Evolutionary conservation across 2,113 vertebrate species (phyloP).

Genomic region (Cettia cetti): DNA sequence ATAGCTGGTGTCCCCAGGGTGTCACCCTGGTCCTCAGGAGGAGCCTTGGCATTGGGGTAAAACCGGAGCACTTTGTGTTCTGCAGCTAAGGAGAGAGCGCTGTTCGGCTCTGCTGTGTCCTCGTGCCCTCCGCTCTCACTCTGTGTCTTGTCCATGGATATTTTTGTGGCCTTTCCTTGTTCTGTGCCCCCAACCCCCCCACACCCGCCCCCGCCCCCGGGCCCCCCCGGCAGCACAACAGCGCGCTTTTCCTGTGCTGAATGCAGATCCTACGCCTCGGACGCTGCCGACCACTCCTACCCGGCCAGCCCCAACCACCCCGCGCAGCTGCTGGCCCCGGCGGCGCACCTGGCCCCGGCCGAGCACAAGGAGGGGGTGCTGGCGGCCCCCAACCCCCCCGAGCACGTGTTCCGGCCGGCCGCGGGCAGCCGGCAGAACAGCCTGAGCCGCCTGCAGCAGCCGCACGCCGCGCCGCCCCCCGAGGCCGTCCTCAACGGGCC

Average conservation of each 20-base stretch:
- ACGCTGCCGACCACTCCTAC: conserved; percentile 78
- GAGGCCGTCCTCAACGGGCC: conserved; percentile 86
- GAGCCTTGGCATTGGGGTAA: background rate
- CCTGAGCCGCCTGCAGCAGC: conserved; percentile 79
- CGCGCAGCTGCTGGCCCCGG: conserved; percentile 67
- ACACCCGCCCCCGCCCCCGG: no score
- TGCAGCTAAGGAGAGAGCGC: background rate
- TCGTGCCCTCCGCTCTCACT: background rate
- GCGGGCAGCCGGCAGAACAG: conserved; percentile 81
- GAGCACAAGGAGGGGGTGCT: conserved; percentile 78
- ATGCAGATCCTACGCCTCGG: conserved; percentile 84
- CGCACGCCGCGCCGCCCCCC: conserved; percentile 68
- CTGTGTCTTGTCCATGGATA: background rate
- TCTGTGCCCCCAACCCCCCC: background rate
- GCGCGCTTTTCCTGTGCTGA: background rate
- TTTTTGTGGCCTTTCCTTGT: background rate
- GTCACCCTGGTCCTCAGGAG: background rate
- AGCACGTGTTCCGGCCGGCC: conserved; percentile 74
- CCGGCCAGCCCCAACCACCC: conserved; percentile 88
- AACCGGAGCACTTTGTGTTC: fast-evolving
- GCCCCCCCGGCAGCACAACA: no score
- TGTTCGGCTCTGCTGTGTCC: background rate
- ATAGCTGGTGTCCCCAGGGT: background rate
- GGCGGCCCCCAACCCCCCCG: conserved; percentile 75
- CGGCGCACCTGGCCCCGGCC: conserved; percentile 60